Percentiles rank a stretch among this genome's conserved stretches.
Evolutionary conservation across 2,113 vertebrate genomes (phyloP).

Genomic region (Circaetus gallicus): DNA sequence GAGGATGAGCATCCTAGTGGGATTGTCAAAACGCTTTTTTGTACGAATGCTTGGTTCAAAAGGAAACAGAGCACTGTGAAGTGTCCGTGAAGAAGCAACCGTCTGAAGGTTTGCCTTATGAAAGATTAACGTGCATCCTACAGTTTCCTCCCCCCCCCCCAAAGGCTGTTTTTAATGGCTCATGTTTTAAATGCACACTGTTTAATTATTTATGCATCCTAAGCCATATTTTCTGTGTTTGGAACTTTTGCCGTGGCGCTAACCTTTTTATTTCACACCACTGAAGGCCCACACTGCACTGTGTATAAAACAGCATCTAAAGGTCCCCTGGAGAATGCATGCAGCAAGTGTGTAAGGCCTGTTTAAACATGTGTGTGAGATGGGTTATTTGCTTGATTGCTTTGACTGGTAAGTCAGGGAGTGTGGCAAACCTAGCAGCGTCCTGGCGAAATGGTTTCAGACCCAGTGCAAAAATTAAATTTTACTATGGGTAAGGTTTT

Average conservation of each 20-base stretch:
- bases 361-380: background rate
- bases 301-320: background rate
- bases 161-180: constrained; percentile 4
- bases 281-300: background rate
- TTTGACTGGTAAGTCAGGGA: background rate
- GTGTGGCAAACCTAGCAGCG: background rate
- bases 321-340: background rate
- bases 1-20: constrained; percentile 44
- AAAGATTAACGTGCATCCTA: constrained; percentile 47
- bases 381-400: background rate
- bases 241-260: background rate
- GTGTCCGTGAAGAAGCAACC: background rate
- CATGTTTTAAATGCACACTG: background rate
- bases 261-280: constrained; percentile 8
- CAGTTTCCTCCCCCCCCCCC: background rate
- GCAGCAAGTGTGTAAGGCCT: background rate
- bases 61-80: constrained; percentile 12
- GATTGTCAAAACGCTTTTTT: constrained; percentile 14
- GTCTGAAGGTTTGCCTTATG: constrained; percentile 14
- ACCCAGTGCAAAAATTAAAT: background rate
- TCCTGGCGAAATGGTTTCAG: background rate
- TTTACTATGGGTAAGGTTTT: background rate
- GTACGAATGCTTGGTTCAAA: constrained; percentile 8
- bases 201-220: constrained; percentile 24
- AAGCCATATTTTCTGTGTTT: background rate